phyloP scores from a whole-genome alignment of 2,113 vertebrate genomes.

The Cygnus atratus region DNA sequence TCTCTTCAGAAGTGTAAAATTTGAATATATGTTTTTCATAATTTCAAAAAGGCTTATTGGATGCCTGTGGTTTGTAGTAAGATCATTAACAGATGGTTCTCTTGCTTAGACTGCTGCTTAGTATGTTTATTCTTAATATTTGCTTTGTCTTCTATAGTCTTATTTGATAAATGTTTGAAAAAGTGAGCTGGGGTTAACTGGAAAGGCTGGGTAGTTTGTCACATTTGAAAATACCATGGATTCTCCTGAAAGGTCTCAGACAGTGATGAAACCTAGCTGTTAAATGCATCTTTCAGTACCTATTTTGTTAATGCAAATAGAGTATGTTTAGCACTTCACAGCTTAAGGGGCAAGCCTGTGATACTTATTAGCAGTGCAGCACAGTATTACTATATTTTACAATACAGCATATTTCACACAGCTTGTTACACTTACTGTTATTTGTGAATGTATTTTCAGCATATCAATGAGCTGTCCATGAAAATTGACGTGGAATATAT shows the following conservation, averaged over 20 bases:
- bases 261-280: neutral
- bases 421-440: constrained; percentile 9
- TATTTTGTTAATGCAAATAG: neutral
- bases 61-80: neutral
- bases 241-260: neutral
- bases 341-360: neutral
- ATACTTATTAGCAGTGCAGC: neutral
- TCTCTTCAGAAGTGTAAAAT: neutral
- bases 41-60: neutral
- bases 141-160: neutral
- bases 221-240: neutral
- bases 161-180: neutral
- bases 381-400: neutral
- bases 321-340: neutral
- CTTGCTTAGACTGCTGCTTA: neutral
- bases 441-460: constrained; percentile 80
- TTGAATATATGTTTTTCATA: neutral
- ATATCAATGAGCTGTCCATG: constrained; percentile 97
- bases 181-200: neutral
- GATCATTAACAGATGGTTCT: neutral
- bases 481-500: constrained; percentile 92
- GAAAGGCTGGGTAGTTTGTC: neutral
- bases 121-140: neutral
- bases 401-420: neutral
- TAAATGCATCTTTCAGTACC: neutral